Evolutionary conservation across 1,140 invertebrate genomes (phyloP), one percentile per base, ranked within the genome.

Genomic region (Magallana gigas): DNA sequence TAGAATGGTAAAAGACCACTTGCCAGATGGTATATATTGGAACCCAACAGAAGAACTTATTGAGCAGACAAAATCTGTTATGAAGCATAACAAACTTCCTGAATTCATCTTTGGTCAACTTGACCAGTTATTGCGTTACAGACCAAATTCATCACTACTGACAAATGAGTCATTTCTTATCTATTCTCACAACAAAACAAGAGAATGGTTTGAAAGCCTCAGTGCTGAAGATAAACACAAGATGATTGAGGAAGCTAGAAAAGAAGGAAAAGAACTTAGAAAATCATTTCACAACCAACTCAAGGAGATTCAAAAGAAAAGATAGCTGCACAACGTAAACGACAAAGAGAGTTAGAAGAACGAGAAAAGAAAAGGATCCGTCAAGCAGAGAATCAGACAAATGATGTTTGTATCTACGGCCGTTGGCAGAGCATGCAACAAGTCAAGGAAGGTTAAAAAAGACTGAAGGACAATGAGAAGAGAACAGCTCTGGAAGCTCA

Each of bases 401-500:
- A 88, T 81, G 36, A 85, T 60, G 81, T 88, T 7, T 88, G 86
- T 80, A 88, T 60, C 56, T 88, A 88, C 87, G 90, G 88, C 14
- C 48, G 88, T 7, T 91, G 90, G 87, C 90, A 91, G 57, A 83
- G 58, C 59, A 0, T 12, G 23, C 14, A 81, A 29, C 84, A 91
- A 57, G 57, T 91, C 16, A 60, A 81, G 16, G 87, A 87, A 68
- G 82, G 11, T 16, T 60, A 3, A 64, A 23, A 18, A 36, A 71
- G 18, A 48, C 11, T 89, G 8, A 12, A 5, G n/a, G 60, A 83
- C 9, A 80, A 86, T 16, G 87, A 88, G 68, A 71, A 88, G 23
- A 85, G 36, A 59, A 82, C 58, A 84, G 87, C 81, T 29, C 23
- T 88, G 2, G 57, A 90, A 58, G 6, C 58, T 16, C 85, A 90